These are phyloP conservation scores for Lithophane semibrunnea DNA, from an alignment of 2,888 invertebrate genomes.

Conservation along the genomic window DNA sequence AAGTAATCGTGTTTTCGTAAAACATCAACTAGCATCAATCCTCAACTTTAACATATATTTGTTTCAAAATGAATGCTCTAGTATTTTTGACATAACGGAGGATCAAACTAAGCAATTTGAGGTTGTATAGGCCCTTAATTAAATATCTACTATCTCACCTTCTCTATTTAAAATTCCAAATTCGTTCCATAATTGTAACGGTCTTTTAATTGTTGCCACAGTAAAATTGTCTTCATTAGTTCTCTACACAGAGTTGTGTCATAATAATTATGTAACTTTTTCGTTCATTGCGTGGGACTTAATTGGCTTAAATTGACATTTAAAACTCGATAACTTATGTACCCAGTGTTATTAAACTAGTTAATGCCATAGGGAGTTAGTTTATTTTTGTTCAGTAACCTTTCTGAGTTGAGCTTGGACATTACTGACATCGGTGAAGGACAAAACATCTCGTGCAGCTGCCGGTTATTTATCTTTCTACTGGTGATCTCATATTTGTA, in stretches of 20 bases:
- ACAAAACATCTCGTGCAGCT: neutral
- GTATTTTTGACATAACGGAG: too few species aligned
- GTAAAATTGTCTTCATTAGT: constrained; percentile 6
- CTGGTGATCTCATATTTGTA: too few species aligned
- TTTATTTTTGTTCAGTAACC: constrained; percentile 36
- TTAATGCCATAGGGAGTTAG: neutral
- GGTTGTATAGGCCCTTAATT: neutral
- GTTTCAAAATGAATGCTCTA: too few species aligned
- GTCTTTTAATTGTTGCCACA: constrained; percentile 11
- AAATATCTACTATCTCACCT: neutral
- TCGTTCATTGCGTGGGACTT: constrained; percentile 1
- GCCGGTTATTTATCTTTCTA: too few species aligned
- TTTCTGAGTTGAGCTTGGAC: neutral
- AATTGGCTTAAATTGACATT: constrained; percentile 43
- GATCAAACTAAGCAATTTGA: too few species aligned
- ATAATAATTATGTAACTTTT: constrained; percentile 1
- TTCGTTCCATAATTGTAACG: constrained; percentile 10
- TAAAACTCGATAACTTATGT: constrained; percentile 17
- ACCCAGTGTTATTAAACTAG: neutral
- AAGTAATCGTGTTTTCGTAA: too few species aligned
- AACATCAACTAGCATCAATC: too few species aligned
- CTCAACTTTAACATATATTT: too few species aligned
- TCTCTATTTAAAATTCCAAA: neutral
- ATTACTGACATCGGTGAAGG: neutral
- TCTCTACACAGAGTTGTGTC: neutral